phyloP scores from a whole-genome alignment of 1,140 invertebrate species.

The Drosophila parvula region DNA sequence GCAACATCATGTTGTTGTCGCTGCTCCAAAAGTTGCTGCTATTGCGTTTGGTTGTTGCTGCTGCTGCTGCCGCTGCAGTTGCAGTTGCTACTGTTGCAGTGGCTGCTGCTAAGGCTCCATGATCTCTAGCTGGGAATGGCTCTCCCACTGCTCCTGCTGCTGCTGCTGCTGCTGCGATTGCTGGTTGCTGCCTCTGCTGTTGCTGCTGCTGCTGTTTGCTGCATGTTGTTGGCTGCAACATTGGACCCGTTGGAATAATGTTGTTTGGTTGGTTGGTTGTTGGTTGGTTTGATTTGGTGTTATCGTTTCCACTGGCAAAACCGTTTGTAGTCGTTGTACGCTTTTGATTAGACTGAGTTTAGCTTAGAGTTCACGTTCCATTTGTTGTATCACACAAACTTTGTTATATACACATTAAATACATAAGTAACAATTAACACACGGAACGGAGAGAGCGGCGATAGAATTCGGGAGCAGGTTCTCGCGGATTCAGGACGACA shows the following conservation, averaged over 20 bases:
- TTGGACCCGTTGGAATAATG: slow-evolving; percentile 72
- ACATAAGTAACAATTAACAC: slow-evolving; percentile 80
- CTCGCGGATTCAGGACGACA: slow-evolving; percentile 26
- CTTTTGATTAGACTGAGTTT: slow-evolving; percentile 55
- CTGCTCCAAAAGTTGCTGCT: slow-evolving; percentile 39
- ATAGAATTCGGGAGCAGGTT: slow-evolving; percentile 22
- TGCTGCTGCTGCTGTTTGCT: slow-evolving; percentile 69
- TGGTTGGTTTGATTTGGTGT: slow-evolving; percentile 50
- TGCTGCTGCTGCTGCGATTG: slow-evolving; percentile 43
- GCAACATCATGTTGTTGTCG: slow-evolving; percentile 56
- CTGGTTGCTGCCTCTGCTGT: slow-evolving; percentile 55
- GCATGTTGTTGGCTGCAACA: slow-evolving; percentile 79
- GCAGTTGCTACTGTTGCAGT: slow-evolving; percentile 25
- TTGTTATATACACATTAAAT: slow-evolving; percentile 71
- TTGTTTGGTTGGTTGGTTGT: slow-evolving; percentile 43
- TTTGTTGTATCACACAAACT: slow-evolving; percentile 73
- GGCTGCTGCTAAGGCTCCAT: slow-evolving; percentile 49
- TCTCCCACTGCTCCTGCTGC: slow-evolving; percentile 23
- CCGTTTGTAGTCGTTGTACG: slow-evolving; percentile 75
- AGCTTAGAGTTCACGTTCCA: slow-evolving; percentile 41
- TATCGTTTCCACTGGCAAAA: slow-evolving; percentile 69
- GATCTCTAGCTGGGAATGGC: slow-evolving; percentile 48
- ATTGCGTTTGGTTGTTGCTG: slow-evolving; percentile 32
- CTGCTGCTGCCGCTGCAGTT: slow-evolving; percentile 15
- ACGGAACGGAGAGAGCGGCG: slow-evolving; percentile 53